These are phyloP conservation scores for Sander lucioperca DNA, from an alignment of 2,113 vertebrate genomes.

Conservation along the genomic window DNA sequence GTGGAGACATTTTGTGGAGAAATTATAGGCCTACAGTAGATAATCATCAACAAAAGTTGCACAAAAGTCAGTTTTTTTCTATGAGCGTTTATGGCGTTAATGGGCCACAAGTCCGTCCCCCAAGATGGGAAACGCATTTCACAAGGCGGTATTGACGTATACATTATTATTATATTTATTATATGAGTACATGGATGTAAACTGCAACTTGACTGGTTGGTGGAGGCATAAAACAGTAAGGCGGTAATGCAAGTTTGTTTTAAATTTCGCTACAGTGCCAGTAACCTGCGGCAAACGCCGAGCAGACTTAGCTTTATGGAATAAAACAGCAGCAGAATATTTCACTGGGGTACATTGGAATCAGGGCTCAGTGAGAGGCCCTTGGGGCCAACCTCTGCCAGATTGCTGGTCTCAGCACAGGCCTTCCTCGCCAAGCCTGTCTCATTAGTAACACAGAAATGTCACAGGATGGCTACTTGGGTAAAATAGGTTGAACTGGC, in stretches of 20 bases:
- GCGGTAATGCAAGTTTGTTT: neutral
- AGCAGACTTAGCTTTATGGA: conserved; percentile 59
- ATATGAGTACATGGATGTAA: no score
- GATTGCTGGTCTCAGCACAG: conserved; percentile 73
- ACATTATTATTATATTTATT: no score
- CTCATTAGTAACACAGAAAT: conserved; percentile 80
- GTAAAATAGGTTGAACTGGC: conserved; percentile 68
- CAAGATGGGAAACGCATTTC: no score
- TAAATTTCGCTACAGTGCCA: conserved; percentile 28
- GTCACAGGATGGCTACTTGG: conserved; percentile 59
- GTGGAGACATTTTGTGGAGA: neutral
- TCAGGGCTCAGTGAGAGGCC: conserved; percentile 53
- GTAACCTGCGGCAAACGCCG: conserved; percentile 24
- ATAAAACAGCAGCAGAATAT: conserved; percentile 70
- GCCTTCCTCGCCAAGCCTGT: conserved; percentile 62
- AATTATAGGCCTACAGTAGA: neutral
- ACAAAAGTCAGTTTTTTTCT: no score
- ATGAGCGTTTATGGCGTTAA: no score
- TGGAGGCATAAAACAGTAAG: no score
- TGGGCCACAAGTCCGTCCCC: no score
- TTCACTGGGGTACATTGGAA: conserved; percentile 69
- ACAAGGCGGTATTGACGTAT: no score
- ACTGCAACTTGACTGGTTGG: no score
- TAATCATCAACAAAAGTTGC: no score
- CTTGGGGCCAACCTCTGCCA: conserved; percentile 72